Evolutionary conservation across 2,888 invertebrate genomes (phyloP), one percentile per base, ranked within the genome.

Genomic region (Alloplasta piceator): DNA sequence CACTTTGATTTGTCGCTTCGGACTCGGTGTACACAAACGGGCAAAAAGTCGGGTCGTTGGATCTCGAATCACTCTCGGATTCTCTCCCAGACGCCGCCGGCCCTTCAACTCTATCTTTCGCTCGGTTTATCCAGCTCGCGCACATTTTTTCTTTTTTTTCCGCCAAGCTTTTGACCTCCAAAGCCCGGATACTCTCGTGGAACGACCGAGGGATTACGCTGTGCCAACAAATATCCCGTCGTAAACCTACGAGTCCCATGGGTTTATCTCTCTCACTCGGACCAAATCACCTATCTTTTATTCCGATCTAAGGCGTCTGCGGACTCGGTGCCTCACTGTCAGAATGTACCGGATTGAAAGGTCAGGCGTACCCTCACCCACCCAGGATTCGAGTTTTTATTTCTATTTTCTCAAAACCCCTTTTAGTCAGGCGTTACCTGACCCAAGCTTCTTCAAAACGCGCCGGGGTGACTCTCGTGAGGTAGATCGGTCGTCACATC

Each of bases 141-240:
- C 12, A 67, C 12, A 52, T 12, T 26, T 43, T 36, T 6, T 6
- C 26, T 2, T 43, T 12, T 43, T 10, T 52, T 60, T 16, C 52
- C 36, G 52, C 58, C 58, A 0, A 16, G 50, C 56, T 14, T 14
- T 46, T 7, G 39, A 55, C 46, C 43, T 39, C 7, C 7, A 3
- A 52, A 58, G 41, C 52, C 7, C 50, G 64, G 56, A 70, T 60
- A 10, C 68, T 26, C 26, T 68, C 61, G 39, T 64, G 48, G 43
- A 67, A 48, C 76, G 14, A 68, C 38, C 68, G 26, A 46, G 64
- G 68, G 73, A 80, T 80, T 77, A 73, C 56, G 56, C 63, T 73
- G 26, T 61, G 61, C 58, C 68, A 77, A 77, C 68, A 60, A 73
- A 77, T 73, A 73, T 77, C 58, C 10, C 61, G 39, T 70, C 41